Evolutionary conservation across 2,888 invertebrate species (phyloP).

Genomic region (Camptogramma bilineatum): DNA sequence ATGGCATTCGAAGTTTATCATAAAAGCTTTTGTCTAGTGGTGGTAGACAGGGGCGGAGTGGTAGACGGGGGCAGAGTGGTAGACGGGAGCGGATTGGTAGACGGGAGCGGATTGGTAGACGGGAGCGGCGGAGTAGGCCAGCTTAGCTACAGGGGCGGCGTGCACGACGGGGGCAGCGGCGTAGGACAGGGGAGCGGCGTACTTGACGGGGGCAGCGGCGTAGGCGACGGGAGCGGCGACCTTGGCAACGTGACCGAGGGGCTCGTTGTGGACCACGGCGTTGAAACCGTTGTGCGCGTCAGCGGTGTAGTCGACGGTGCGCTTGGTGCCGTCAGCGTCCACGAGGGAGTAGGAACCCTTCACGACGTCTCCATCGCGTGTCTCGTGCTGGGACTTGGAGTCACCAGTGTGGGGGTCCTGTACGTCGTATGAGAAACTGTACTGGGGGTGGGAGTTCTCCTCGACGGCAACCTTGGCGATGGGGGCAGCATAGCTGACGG

Average conservation of each 20-base stretch:
- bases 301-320: slow-evolving; percentile 82
- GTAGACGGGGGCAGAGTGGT: slow-evolving; percentile 56
- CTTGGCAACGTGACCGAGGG: slow-evolving; percentile 60
- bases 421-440: slow-evolving; percentile 79
- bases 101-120: slow-evolving; percentile 59
- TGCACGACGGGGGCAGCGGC: slow-evolving; percentile 78
- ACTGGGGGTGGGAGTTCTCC: slow-evolving; percentile 62
- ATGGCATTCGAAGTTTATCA: slow-evolving; percentile 49
- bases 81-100: slow-evolving; percentile 71
- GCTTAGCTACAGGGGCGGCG: slow-evolving; percentile 62
- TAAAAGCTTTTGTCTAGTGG: slow-evolving; percentile 49
- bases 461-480: slow-evolving; percentile 54
- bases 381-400: slow-evolving; percentile 78
- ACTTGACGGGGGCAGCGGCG: slow-evolving; percentile 48
- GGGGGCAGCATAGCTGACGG: slow-evolving; percentile 61
- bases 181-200: slow-evolving; percentile 71
- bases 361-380: slow-evolving; percentile 79
- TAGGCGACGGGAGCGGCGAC: slow-evolving; percentile 49
- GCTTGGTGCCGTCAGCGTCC: slow-evolving; percentile 79
- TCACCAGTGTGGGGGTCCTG: slow-evolving; percentile 81
- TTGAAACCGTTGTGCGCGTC: slow-evolving; percentile 81
- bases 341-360: slow-evolving; percentile 80
- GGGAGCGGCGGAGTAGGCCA: slow-evolving; percentile 71
- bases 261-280: slow-evolving; percentile 78
- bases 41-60: slow-evolving; percentile 57